Conservation (phyloP, 2,113 vertebrate species). For the cattle (Bos taurus) region ARS-UCD2.0 NC_037357.1:35067501-35068000, state of each 20-base stretch:
- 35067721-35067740: not conserved
- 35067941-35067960: not conserved
- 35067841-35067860: not conserved
- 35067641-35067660: not conserved
- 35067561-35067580: not conserved
- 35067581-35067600: not conserved
- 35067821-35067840: not conserved
- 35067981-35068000: not conserved
- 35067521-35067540: not conserved
- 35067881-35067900: not conserved
- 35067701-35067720: not conserved
- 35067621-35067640: not conserved
- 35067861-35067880: not conserved
- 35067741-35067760: not conserved
- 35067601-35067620: not conserved
- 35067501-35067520: not conserved
- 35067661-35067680: not conserved
- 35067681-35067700: not conserved
- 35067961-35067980: not conserved
- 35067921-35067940: not conserved
- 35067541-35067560: not conserved
- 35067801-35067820: not conserved
- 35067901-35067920: not conserved
- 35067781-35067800: not conserved
- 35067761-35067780: not conserved